A percentile compares a stretch with the other conserved stretches of the same genome.
phyloP scores from a whole-genome alignment of 2,888 invertebrate species.

The Hyles lineata region DNA sequence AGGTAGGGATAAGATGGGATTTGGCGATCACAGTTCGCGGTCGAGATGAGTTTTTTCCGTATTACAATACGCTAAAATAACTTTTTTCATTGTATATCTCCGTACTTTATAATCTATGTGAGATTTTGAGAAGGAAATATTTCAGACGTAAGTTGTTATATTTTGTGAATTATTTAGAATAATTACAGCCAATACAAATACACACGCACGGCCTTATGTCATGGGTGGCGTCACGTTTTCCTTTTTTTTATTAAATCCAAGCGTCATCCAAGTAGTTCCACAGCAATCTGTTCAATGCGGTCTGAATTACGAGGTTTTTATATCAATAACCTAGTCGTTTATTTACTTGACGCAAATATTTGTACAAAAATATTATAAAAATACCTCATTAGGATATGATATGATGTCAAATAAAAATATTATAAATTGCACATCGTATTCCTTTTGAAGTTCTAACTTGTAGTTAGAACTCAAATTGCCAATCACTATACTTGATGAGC shows the following conservation, averaged over 20 bases:
- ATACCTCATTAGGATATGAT: too few relatives aligned
- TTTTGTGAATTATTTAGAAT: not conserved
- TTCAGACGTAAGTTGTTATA: not conserved
- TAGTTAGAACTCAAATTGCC: not conserved
- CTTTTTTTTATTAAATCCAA: too few relatives aligned
- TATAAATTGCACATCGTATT: not conserved
- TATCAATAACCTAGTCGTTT: too few relatives aligned
- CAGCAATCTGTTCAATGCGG: too few relatives aligned
- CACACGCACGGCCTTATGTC: too few relatives aligned
- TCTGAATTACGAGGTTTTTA: too few relatives aligned
- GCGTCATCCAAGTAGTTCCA: too few relatives aligned
- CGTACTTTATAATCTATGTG: constrained; percentile 17
- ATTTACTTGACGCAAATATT: too few relatives aligned
- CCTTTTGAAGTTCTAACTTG: not conserved
- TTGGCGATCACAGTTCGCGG: constrained; percentile 38
- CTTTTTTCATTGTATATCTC: constrained; percentile 13
- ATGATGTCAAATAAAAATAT: too few relatives aligned
- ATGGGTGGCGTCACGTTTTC: too few relatives aligned
- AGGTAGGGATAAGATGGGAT: constrained; percentile 36
- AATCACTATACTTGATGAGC: not conserved
- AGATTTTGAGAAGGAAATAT: not conserved
- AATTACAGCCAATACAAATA: not conserved
- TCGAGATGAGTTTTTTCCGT: constrained; percentile 37
- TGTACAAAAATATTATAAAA: too few relatives aligned
- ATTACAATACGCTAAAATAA: constrained; percentile 18